These are phyloP conservation scores for Lynx canadensis DNA, from an alignment of 2,113 vertebrate genomes.

Conservation along the genomic window DNA sequence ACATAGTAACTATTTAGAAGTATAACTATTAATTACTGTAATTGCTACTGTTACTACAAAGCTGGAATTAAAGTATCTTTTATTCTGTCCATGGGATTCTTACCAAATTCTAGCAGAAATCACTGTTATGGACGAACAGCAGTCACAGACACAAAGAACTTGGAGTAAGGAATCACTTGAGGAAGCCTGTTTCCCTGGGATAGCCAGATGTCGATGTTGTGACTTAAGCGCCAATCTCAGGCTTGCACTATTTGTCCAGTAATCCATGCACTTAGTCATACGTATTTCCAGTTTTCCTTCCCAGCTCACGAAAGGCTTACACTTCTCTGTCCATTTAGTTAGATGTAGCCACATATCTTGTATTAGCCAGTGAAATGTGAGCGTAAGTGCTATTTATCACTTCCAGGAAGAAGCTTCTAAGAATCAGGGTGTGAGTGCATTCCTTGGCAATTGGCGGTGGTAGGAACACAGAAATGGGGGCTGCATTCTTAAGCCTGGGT, in stretches of 20 bases:
- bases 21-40: not conserved
- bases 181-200: not conserved
- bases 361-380: not conserved
- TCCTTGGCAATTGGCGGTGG: not conserved
- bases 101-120: not conserved
- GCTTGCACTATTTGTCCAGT: not conserved
- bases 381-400: not conserved
- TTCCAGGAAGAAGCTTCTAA: not conserved
- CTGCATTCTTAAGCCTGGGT: not conserved
- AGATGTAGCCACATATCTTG: not conserved
- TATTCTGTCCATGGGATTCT: not conserved
- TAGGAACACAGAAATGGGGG: not conserved
- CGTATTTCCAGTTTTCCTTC: conserved; percentile 13
- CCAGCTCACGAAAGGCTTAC: not conserved
- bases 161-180: not conserved
- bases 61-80: not conserved
- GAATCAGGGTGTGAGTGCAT: not conserved
- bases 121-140: not conserved
- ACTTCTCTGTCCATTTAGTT: not conserved
- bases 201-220: not conserved
- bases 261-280: not conserved
- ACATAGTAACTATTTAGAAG: conserved; percentile 1
- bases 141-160: not conserved
- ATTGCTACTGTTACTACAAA: not conserved
- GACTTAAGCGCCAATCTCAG: not conserved